phyloP scores from a whole-genome alignment of 2,888 invertebrate species.

The Sinotaia quadrata region DNA sequence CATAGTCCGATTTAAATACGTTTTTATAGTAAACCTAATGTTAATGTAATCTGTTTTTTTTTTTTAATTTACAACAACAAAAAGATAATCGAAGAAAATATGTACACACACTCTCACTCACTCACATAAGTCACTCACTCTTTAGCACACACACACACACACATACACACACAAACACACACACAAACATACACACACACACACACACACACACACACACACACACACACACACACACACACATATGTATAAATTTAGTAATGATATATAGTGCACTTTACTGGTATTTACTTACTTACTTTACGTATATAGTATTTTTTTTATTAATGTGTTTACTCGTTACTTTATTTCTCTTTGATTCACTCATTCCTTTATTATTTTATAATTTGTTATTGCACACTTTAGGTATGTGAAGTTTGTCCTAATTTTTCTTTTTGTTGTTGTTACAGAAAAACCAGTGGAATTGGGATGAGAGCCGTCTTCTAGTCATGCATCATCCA shows the following conservation, averaged over 20 bases:
- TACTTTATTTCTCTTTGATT: not conserved
- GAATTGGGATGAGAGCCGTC: slow-evolving; percentile 80
- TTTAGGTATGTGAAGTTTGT: too few species aligned
- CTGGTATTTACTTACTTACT: not conserved
- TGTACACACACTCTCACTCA: too few species aligned
- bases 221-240: not conserved
- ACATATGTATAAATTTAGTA: not conserved
- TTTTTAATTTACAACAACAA: too few species aligned
- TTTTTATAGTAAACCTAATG: too few species aligned
- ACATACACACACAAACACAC: too few species aligned
- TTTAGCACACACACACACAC: too few species aligned
- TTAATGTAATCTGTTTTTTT: too few species aligned
- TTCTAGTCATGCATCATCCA: slow-evolving; percentile 87
- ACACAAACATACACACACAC: too few species aligned
- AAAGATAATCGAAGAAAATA: too few species aligned
- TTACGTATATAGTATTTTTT: not conserved
- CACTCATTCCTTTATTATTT: not conserved
- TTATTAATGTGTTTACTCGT: not conserved
- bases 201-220: not conserved
- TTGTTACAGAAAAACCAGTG: slow-evolving; percentile 81
- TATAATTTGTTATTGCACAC: not conserved
- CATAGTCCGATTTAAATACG: too few species aligned
- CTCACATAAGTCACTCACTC: too few species aligned
- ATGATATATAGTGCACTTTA: not conserved
- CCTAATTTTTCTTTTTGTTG: not conserved